Evolutionary conservation across 2,888 invertebrate species (phyloP), one percentile per base, ranked within the genome.

Genomic region (Drosophila meridiana): DNA sequence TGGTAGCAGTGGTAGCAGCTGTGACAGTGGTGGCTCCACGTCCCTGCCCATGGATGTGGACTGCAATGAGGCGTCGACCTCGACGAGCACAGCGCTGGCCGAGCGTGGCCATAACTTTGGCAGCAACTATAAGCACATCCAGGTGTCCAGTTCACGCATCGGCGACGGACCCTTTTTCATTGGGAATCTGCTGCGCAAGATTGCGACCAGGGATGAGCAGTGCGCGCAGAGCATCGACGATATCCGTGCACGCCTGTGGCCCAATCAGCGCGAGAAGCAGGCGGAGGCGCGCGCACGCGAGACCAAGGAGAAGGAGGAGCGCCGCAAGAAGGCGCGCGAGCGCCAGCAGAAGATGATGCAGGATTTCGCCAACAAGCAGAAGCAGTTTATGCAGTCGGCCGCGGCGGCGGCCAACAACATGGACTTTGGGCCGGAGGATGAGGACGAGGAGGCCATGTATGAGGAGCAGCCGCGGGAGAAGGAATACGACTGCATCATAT

Each of bases 401-500:
- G 88, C 87, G 0, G 87, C 87, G 8, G 84, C 86, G 0, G 95
- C 95, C 93, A 95, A 95, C 40, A 95, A 94, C 62, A 92, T 93
- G 93, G 93, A 93, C 59, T 91, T 93, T 83, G 93, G 93, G 0
- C 48, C 78, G 9, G 91, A 90, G 58, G 85, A 90, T 59, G 92
- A 91, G 4, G 96, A 96, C 94, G 93, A 93, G 50, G 94, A 94
- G 59, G 95, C 94, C 30, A 94, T 94, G 75, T 94, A 94, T 71
- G 94, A 95, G 78, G 94, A 94, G 87, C 95, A 95, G 80, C 93
- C 94, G 38, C 91, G 94, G 20, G 95, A 95, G 80, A 94, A 95
- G 82, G 97, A 97, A 93, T 98, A 98, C 93, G 97, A 98, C 93
- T 99, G 99, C 94, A 98, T 98, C 76, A 99, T 99, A 87, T 99